Evolutionary conservation across 2,888 invertebrate species (phyloP), one percentile per base, ranked within the genome.

Genomic region (Abscondita cerata): DNA sequence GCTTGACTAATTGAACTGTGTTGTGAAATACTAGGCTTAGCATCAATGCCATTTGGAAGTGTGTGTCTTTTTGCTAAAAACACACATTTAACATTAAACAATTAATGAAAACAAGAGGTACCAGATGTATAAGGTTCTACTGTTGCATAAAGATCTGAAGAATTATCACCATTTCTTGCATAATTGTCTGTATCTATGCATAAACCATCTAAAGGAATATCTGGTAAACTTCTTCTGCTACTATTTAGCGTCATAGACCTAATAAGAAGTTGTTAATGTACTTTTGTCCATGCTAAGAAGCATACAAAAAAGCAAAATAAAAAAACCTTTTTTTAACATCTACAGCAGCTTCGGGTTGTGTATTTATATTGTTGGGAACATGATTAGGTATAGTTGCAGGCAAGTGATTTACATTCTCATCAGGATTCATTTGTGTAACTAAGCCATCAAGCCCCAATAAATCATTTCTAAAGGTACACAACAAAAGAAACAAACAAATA

Each of bases 131-230:
- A 79, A 33, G 79, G 79, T 46, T 79, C 79, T 12, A 94, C 92
- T 4, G 93, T 94, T 34, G 93, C 94, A 77, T 94, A 94, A 64
- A 93, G 84, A 76, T 93, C 94, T 0, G 93, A 94, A 6, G 89
- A 88, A 48, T 91, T 92, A 78, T 94, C 93, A 1, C 89, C 88
- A 65, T 73, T 74, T 8, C 76, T 77, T 62, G 77, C 78, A 72
- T 74, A 76, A 8, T 67, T 64, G 38, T 74, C 71, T 71, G 75
- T 62, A 72, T 75, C 74, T 72, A 78, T 46, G 73, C 76, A 44
- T 67, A 73, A 59, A 76, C 80, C 41, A 71, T 88, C 87, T 33
- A 88, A 81, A 6, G 93, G 91, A 73, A 94, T 92, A 78, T 94
- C 94, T 19, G 94, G 94, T 66, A 94, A 83, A 81, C 94, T 93